Base-by-base conservation (phyloP, 2,797 vertebrate genomes). In the Malurus splendens region DNA sequence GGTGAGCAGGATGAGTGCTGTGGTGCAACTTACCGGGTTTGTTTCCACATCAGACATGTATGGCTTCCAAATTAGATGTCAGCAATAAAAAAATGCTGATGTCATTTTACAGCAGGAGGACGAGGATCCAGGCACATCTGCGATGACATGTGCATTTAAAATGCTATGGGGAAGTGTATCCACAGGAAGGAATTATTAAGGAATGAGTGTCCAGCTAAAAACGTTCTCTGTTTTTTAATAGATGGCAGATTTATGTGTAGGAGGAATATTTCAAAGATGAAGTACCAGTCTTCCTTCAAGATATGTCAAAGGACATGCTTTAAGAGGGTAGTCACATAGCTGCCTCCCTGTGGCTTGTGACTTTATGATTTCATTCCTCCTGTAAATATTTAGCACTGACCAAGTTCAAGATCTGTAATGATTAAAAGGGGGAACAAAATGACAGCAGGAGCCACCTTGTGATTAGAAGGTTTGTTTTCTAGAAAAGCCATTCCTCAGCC, bases 211-310 rank as follows among this genome's bases (percentile, higher is more conserved):
- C 59, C 32, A 78, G 79, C 76, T 81, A 75, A 82, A 90, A 92
- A 84, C 61, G 73, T 47, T 61, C 32, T 32, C 45, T 84, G 36
- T 7, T 81, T 82, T 90, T 89, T 66, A 93, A 86, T 48, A 62
- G 62, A 79, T 30, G 75, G 75, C 62, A 88, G 62, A 36, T 19
- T 74, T 83, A 6, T 10, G 66, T 75, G 86, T 92, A 90, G 93
- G 94, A 95, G 82, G 75, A 88, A 50, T 89, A 86, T 55, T 93
- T 89, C 82, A 27, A 87, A 84, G 60, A 84, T 60, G 38, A 94
- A 92, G 64, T 88, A 93, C 65, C 65, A 75, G 14, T 45, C 48
- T 64, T 90, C 70, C 67, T 87, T 88, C 80, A 87, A 82, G 78
- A 68, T 81, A 91, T 33, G 36, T 79, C 71, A 91, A 93, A 95